Evolutionary conservation across 2,113 vertebrate species (phyloP), one percentile per base, ranked within the genome.

Genomic region (Nestor notabilis): DNA sequence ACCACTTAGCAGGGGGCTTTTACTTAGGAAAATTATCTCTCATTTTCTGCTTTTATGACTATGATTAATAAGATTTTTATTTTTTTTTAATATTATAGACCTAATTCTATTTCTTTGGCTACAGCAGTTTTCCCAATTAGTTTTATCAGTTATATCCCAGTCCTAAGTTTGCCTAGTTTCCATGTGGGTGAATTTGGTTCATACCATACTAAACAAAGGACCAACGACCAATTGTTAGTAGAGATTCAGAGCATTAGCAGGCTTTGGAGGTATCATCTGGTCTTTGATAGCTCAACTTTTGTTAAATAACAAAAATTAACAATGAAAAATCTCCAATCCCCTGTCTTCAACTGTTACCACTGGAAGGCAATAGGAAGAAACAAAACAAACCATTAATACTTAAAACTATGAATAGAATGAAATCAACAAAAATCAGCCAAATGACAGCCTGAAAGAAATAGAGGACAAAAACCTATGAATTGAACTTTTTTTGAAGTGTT

Each of bases 21-120:
- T 88, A 83, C 85, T 96, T 83, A 76, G 85, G 61, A 90, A 88
- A 92, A 95, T 94, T 86, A 92, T 75, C 83, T 86, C 68, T 93
- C 18, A 83, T 92, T 92, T 84, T 94, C 79, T 83, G 61, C 78
- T 74, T 90, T 90, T 80, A 92, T 3, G 5, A 61, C 60, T 86
- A n/a, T 72, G 78, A 92, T 87, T 95, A 88, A 74, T 91, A 81
- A 66, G 55, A 3, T 28, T 87, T 72, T 55, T 39, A 50, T 68
- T 66, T 39, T 39, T 39, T 39, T 80, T 39, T 11, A 9, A 43
- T 47, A 35, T 72, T 24, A 11, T 37, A 69, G 63, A 52, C 13
- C 35, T 77, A 87, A 87, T 87, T 88, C 43, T 5, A 29, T 87
- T 92, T 79, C 35, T 94, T 87, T 55, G 64, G 29, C 56, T 79